A percentile compares a stretch with the other conserved stretches of the same genome.
These are phyloP conservation scores for Tethea ocularis DNA, from an alignment of 2,888 invertebrate species.

Conservation along the genomic window DNA sequence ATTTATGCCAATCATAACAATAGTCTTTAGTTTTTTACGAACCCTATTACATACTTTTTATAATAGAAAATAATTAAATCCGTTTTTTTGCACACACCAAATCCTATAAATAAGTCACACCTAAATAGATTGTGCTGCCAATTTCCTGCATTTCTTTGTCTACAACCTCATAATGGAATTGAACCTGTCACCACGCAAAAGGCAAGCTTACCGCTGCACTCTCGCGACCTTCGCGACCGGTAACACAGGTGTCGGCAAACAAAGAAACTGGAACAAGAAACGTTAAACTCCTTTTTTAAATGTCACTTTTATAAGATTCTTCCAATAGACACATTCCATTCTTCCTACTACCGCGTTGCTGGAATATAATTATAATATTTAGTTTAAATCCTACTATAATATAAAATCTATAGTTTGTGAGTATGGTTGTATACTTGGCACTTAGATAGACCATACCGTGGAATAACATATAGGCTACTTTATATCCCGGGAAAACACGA, in stretches of 20 bases:
- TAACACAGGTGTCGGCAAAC: conserved; percentile 18
- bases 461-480: too few relatives aligned
- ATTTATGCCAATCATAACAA: too few relatives aligned
- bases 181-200: conserved; percentile 1
- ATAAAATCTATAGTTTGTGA: too few relatives aligned
- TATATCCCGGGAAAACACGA: too few relatives aligned
- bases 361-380: neutral
- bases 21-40: too few relatives aligned
- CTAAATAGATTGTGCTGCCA: neutral
- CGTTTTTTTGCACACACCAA: neutral
- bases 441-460: too few relatives aligned
- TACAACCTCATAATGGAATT: conserved; percentile 5
- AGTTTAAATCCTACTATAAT: too few relatives aligned
- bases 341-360: neutral
- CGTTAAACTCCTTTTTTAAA: neutral
- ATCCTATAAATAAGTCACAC: neutral
- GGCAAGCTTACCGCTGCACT: neutral
- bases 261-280: conserved; percentile 11
- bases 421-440: too few relatives aligned
- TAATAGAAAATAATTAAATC: neutral
- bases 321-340: neutral
- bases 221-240: conserved; percentile 26
- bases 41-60: too few relatives aligned
- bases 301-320: neutral
- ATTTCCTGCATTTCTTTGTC: conserved; percentile 16